Conservation (phyloP, 2,113 vertebrate species). For the Mugil cephalus region DNA sequence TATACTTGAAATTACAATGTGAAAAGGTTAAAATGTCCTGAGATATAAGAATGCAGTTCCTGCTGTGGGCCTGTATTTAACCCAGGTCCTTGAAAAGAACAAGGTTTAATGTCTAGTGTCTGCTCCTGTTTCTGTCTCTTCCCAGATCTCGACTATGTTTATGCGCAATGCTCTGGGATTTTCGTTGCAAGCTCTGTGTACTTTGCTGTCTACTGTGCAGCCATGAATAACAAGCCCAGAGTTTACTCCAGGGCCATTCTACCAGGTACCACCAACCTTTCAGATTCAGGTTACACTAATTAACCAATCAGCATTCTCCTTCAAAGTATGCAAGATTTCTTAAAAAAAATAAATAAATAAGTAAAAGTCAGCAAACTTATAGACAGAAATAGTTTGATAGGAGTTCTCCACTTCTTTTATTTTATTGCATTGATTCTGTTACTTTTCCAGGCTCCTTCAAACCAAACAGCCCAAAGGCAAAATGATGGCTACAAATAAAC, state of each 20-base stretch:
- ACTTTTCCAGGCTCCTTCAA: too few relatives aligned
- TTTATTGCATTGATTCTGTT: too few relatives aligned
- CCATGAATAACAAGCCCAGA: conserved; percentile 87
- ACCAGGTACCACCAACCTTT: conserved; percentile 80
- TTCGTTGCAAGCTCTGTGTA: conserved; percentile 90
- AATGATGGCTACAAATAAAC: too few relatives aligned
- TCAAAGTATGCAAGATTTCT: too few relatives aligned
- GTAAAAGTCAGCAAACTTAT: too few relatives aligned
- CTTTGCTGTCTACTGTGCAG: conserved; percentile 89
- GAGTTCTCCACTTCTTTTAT: too few relatives aligned
- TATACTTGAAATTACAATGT: background rate
- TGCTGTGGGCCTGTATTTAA: background rate
- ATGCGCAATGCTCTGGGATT: conserved; percentile 89
- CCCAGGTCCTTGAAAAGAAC: background rate
- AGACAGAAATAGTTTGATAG: too few relatives aligned
- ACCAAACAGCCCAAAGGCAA: too few relatives aligned
- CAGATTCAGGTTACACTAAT: background rate
- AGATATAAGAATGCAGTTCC: background rate
- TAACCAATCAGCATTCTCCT: too few relatives aligned
- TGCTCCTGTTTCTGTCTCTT: background rate
- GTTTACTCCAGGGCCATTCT: conserved; percentile 89
- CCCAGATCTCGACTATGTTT: conserved; percentile 93
- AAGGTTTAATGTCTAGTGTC: background rate
- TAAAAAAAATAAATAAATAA: too few relatives aligned
- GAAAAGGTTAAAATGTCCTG: background rate